phyloP scores from a whole-genome alignment of 1,140 invertebrate genomes.

The Apis dorsata region DNA sequence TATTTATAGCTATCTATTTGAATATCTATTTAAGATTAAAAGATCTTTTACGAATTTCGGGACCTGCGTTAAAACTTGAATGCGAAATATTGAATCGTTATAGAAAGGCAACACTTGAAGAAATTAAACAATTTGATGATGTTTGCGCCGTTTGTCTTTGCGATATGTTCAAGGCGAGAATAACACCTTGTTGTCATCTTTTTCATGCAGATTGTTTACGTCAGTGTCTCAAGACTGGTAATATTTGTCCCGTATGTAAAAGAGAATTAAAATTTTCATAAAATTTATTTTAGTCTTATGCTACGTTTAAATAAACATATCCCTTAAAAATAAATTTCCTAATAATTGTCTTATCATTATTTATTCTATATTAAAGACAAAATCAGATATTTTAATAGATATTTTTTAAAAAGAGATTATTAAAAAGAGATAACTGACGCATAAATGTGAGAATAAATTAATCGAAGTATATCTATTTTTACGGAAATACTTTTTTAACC shows the following conservation, averaged over 20 bases:
- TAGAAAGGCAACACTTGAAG: conserved; percentile 83
- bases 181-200: conserved; percentile 88
- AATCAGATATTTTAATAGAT: background rate
- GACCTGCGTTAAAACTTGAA: conserved; percentile 81
- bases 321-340: background rate
- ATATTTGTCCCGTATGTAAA: conserved; percentile 87
- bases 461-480: too few species aligned
- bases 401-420: background rate
- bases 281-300: too few species aligned
- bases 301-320: background rate
- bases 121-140: conserved; percentile 85
- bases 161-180: conserved; percentile 84
- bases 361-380: background rate
- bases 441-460: background rate
- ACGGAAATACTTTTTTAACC: too few species aligned
- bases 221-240: conserved; percentile 84
- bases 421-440: background rate
- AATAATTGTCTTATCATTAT: too few species aligned
- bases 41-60: conserved; percentile 82
- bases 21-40: conserved; percentile 85
- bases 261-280: conserved; percentile 78
- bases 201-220: conserved; percentile 89
- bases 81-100: conserved; percentile 83
- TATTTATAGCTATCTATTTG: conserved; percentile 83
- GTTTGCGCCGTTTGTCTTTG: conserved; percentile 88